Evolutionary conservation across 2,888 invertebrate genomes (phyloP), one percentile per base, ranked within the genome.

Genomic region (Acanthosepion esculentum): DNA sequence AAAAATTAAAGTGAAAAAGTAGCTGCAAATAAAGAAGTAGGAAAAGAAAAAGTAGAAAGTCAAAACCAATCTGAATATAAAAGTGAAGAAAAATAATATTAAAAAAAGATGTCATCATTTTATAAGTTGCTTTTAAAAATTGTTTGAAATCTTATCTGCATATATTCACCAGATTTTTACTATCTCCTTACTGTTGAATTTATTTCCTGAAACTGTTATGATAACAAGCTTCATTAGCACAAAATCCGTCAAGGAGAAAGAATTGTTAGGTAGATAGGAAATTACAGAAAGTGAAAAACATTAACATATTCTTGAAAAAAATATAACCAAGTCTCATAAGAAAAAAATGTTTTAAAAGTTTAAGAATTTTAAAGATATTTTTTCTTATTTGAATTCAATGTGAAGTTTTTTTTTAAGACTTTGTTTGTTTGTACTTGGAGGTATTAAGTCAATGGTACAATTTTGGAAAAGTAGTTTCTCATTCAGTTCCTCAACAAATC

Each of bases 141-240:
- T 78, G 78, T 78, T 78, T n/a, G 33, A 78, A 78, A 78, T n/a
- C 33, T 78, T 78, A 78, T 78, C 78, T 33, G 18, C n/a, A n/a
- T 33, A n/a, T 78, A 15, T 33, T 78, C 78, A 78, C n/a, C 12
- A 78, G n/a, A 12, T 78, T 78, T n/a, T 33, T n/a, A 78, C 23
- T 18, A 29, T 78, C 78, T 78, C n/a, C n/a, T 15, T 6, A n/a
- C n/a, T 78, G 78, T 78, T 78, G 78, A 78, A 78, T 78, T 78
- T 78, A 78, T 78, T 78, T 78, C 78, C n/a, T 78, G 78, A n/a
- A n/a, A 78, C 33, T 78, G 78, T 33, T 78, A 78, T 78, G 78
- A 78, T 78, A 78, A 78, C 78, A n/a, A 33, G n/a, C n/a, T 78
- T 78, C n/a, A 33, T 78, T 78, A 78, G 78, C n/a, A 33, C 15